These are phyloP conservation scores for Mesoclemmys tuberculata DNA, from an alignment of 2,113 vertebrate species.

Conservation along the genomic window DNA sequence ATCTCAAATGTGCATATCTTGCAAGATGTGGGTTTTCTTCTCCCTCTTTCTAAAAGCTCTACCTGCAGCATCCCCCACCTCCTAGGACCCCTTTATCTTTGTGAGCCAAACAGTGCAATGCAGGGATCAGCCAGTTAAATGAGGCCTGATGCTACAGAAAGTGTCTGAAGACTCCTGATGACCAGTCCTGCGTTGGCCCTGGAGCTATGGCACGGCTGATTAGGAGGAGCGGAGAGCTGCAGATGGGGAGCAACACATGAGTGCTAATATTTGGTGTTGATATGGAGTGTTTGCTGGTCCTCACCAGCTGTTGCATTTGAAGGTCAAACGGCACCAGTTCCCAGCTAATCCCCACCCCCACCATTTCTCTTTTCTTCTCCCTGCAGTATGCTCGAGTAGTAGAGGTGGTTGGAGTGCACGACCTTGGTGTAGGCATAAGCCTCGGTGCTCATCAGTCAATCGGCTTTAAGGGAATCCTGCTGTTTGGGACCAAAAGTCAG, in stretches of 20 bases:
- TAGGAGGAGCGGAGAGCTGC: not conserved
- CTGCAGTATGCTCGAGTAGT: not conserved
- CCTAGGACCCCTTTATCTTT: not conserved
- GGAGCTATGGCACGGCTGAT: not conserved
- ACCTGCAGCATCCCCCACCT: not conserved
- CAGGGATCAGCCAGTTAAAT: not conserved
- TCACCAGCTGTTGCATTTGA: not conserved
- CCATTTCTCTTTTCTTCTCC: not conserved
- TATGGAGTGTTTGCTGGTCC: not conserved
- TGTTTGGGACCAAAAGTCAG: conserved; percentile 8
- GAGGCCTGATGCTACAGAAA: not conserved
- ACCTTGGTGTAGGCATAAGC: conserved; percentile 7
- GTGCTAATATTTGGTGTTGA: not conserved
- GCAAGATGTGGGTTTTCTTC: not conserved
- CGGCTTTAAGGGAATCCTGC: conserved; percentile 24
- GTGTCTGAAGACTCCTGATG: not conserved
- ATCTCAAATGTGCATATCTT: not conserved
- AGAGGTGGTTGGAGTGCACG: conserved; percentile 29
- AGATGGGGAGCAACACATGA: not conserved
- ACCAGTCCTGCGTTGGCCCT: not conserved
- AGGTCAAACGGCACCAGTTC: not conserved
- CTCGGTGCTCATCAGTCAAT: conserved; percentile 29
- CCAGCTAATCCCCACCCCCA: not conserved
- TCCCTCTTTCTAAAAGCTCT: not conserved
- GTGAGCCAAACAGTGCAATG: too few species aligned